phyloP scores from a whole-genome alignment of 1,140 invertebrate genomes.

The Caenorhabditis remanei region DNA sequence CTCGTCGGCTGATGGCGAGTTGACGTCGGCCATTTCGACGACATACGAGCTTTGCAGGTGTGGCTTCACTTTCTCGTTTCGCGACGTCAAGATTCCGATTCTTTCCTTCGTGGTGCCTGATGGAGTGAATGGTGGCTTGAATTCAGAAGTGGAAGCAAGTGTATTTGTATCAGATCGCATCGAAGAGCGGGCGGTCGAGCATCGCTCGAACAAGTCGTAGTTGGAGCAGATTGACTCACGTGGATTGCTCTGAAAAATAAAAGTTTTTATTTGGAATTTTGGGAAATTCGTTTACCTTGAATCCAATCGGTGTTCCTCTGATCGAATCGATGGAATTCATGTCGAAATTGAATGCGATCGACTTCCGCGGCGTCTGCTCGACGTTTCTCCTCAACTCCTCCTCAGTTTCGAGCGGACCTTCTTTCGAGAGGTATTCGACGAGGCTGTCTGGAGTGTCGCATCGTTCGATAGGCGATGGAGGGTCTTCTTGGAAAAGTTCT shows the following conservation, averaged over 20 bases:
- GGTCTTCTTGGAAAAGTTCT: background rate
- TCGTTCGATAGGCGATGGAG: background rate
- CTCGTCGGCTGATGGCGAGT: conserved; percentile 15
- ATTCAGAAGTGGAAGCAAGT: background rate
- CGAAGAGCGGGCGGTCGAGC: background rate
- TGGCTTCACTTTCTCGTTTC: conserved; percentile 6
- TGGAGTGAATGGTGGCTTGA: conserved; percentile 33
- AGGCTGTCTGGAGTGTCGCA: background rate
- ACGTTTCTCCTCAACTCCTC: background rate
- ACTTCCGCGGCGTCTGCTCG: background rate
- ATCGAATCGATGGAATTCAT: background rate
- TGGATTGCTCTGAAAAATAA: background rate
- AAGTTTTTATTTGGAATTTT: background rate
- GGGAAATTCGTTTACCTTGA: background rate
- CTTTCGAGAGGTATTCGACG: background rate
- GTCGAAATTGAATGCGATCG: background rate
- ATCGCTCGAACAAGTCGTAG: background rate
- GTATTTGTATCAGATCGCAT: background rate
- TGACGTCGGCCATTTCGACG: background rate
- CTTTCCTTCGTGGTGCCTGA: background rate
- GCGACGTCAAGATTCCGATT: background rate
- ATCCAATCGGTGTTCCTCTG: conserved; percentile 21
- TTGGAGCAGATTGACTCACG: conserved; percentile 9
- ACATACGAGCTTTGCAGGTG: background rate
- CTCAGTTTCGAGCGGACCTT: background rate